Evolutionary conservation across 2,888 invertebrate species (phyloP), one percentile per base, ranked within the genome.

Genomic region (Tipula unca): DNA sequence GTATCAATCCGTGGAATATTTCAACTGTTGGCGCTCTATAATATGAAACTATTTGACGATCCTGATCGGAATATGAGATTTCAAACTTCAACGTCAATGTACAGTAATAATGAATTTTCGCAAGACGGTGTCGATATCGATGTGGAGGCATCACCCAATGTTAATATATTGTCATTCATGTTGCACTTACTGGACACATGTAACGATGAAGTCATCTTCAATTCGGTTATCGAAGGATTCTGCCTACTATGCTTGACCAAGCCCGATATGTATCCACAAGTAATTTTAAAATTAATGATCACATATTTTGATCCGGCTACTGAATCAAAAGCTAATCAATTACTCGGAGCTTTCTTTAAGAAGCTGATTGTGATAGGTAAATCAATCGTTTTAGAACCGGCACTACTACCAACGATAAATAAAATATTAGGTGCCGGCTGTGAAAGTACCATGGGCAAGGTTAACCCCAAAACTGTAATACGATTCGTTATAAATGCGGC

Each of bases 291-390:
- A 85, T 86, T 98, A 4, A 91, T 97, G 17, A 91, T 97, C 85
- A 93, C 96, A 85, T 96, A 97, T 94, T 96, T 95, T 89, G 96
- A 96, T 90, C 97, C 97, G 0, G 92, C 93, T 29, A 94, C 94
- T 87, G 90, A 91, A 85, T 86, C 90, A 0, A 89, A 89, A 86
- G 89, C 90, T 20, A 91, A 89, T 87, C 91, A 91, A 87, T 88
- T 90, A 42, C 87, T 91, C 36, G 90, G 91, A 1, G 89, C 90
- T 39, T 91, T 91, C 87, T 89, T 91, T 54, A 90, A 90, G 87
- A 89, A 89, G 85, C 86, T 91, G 5, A 89, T 91, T 42, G 87
- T 87, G 17, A 87, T 87, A 3, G 90, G 89, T 84, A 89, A 89
- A 86, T 91, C 91, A 86, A 88, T 88, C 25, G 87, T 89, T 29